Evolutionary conservation across 2,888 invertebrate species (phyloP).

Genomic region (Sarcophaga carnaria): DNA sequence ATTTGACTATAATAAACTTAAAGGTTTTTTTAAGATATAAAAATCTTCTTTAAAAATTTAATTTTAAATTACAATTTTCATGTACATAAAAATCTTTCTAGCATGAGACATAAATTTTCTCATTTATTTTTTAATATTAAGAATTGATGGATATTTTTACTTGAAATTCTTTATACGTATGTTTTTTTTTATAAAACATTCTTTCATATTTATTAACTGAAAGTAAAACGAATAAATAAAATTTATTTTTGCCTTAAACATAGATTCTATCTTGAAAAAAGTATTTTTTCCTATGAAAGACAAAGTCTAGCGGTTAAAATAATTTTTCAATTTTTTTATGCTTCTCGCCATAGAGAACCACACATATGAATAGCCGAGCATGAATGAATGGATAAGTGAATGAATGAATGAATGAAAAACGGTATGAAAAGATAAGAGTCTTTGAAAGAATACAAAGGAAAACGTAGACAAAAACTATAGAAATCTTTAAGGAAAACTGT

Average conservation of each 20-base stretch:
- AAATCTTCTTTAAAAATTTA: too few relatives aligned
- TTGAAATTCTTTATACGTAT: too few relatives aligned
- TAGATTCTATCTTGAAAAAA: conserved; percentile 5
- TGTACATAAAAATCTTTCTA: too few relatives aligned
- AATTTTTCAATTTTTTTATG: conserved; percentile 11
- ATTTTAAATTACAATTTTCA: too few relatives aligned
- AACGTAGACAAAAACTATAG: not conserved
- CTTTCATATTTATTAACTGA: too few relatives aligned
- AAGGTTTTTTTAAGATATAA: too few relatives aligned
- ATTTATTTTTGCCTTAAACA: not conserved
- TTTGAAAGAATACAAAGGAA: conserved; percentile 13
- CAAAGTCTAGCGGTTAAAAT: conserved; percentile 31
- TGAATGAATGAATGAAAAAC: conserved; percentile 1
- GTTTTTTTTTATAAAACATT: too few relatives aligned
- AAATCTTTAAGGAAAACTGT: not conserved
- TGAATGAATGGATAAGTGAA: not conserved
- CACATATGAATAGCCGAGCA: conserved; percentile 23
- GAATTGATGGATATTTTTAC: too few relatives aligned
- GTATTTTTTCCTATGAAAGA: not conserved
- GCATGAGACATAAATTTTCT: too few relatives aligned
- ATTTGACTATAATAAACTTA: too few relatives aligned
- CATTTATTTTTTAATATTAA: too few relatives aligned
- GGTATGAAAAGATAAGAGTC: conserved; percentile 20
- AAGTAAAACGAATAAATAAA: not conserved
- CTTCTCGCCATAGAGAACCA: not conserved